These are phyloP conservation scores for Aurelia sp. DNA, from an alignment of 30 jellyfish, hydroid and myxozoan species.

Conservation along the genomic window DNA sequence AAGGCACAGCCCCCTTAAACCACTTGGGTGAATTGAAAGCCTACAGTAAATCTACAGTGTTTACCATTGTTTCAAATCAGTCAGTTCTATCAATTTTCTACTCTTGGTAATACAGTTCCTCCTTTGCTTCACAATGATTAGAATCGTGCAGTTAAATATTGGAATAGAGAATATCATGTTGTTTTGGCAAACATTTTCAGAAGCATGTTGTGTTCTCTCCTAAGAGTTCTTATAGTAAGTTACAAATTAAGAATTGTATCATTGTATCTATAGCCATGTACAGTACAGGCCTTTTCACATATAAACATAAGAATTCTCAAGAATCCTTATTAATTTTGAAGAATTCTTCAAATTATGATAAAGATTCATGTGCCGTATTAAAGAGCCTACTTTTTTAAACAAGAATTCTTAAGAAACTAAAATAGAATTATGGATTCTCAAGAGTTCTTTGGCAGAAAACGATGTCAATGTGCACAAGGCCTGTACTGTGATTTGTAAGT, in stretches of 20 bases:
- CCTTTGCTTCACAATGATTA: constrained; percentile 8
- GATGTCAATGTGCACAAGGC: too few species aligned
- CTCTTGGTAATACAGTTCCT: not conserved
- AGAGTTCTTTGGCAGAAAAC: too few species aligned
- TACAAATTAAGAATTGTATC: not conserved
- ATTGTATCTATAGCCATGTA: not conserved
- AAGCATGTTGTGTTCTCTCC: not conserved
- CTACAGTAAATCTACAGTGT: constrained; percentile 1
- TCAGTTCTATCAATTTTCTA: constrained; percentile 19
- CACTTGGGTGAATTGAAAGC: not conserved
- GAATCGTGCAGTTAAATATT: too few species aligned
- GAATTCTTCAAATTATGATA: too few species aligned
- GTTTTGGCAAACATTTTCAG: not conserved
- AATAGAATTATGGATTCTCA: too few species aligned
- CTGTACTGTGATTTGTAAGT: not conserved
- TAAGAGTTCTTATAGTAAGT: not conserved
- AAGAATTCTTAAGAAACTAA: too few species aligned
- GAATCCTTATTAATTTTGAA: too few species aligned
- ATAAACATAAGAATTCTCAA: too few species aligned
- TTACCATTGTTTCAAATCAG: constrained; percentile 10
- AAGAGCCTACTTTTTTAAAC: too few species aligned
- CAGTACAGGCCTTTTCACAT: too few species aligned
- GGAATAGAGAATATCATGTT: not conserved
- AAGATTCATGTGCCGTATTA: too few species aligned
- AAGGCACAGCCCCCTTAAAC: too few species aligned